Conservation (phyloP, 2,888 invertebrate species). For the Campaea margaritaria region DNA sequence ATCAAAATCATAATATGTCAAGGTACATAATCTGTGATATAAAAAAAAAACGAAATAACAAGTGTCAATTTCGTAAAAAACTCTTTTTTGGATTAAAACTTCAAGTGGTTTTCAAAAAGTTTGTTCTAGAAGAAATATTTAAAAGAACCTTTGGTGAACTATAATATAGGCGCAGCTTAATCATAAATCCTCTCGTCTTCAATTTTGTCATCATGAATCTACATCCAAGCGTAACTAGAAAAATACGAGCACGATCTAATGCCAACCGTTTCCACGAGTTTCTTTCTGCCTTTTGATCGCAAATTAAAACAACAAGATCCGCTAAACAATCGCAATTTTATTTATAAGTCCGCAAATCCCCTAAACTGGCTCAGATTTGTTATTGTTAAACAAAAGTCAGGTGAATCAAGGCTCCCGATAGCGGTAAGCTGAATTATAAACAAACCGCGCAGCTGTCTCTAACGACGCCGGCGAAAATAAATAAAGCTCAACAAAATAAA, state of each 20-base stretch:
- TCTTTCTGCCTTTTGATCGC: slow-evolving; percentile 11
- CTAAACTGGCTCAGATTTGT: slow-evolving; percentile 46
- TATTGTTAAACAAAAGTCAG: slow-evolving; percentile 53
- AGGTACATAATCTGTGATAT: too few species aligned
- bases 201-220: too few species aligned
- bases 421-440: slow-evolving; percentile 72
- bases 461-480: slow-evolving; percentile 70
- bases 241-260: neutral
- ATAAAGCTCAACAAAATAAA: slow-evolving; percentile 72
- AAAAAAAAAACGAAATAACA: too few species aligned
- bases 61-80: too few species aligned
- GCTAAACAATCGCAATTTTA: slow-evolving; percentile 29
- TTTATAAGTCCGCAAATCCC: slow-evolving; percentile 35
- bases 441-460: slow-evolving; percentile 71
- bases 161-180: too few species aligned
- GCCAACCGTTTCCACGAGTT: slow-evolving; percentile 1
- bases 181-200: too few species aligned
- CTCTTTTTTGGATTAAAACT: too few species aligned
- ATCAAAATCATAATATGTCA: slow-evolving; percentile 10
- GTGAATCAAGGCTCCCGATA: slow-evolving; percentile 63
- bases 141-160: too few species aligned
- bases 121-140: too few species aligned
- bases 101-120: too few species aligned
- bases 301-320: slow-evolving; percentile 29
- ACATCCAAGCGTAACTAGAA: neutral